Base-by-base conservation (phyloP, 92 coral and sea anemone species). In the Diadumene lineata region DNA sequence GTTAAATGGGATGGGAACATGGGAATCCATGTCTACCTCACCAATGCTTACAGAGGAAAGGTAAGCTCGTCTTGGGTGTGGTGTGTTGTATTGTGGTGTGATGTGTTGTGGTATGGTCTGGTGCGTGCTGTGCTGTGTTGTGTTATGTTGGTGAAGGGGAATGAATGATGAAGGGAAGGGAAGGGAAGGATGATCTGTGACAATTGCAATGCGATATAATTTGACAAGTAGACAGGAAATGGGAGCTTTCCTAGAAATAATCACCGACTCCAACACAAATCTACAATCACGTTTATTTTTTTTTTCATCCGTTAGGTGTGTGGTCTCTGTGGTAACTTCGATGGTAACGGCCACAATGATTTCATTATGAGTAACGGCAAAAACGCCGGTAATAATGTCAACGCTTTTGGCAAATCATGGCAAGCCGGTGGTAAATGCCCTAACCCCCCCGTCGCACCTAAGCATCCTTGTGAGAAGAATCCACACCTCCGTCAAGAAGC, bases 261-360 rank as follows among this genome's bases (percentile, higher is more conserved):
- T n/a, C n/a, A n/a, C n/a, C n/a, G n/a, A n/a, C n/a, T n/a, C n/a
- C n/a, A n/a, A n/a, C n/a, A n/a, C n/a, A n/a, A n/a, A n/a, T n/a
- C n/a, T n/a, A n/a, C n/a, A n/a, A n/a, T n/a, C n/a, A n/a, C n/a
- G n/a, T n/a, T n/a, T n/a, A n/a, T n/a, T n/a, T 3, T 53, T 53
- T 53, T 4, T 53, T 4, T 21, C 18, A 53, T 53, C 3, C 18
- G 26, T n/a, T 63, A 78, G 83, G 83, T 78, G 11, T 78, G 83
- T 56, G 83, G 83, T 33, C 68, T 78, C 25, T 78, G 83, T 50
- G 83, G 83, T 22, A 78, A 78, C 76, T 78, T 68, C 27, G 83
- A 78, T 34, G 83, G 83, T 26, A 78, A 78, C 32, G 1, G 16
- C 34, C 0, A 11, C 43, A 78, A 78, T 18, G 83, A 78, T 25